Conservation (phyloP, 2,113 vertebrate species). For the Acrocephalus arundinaceus region DNA sequence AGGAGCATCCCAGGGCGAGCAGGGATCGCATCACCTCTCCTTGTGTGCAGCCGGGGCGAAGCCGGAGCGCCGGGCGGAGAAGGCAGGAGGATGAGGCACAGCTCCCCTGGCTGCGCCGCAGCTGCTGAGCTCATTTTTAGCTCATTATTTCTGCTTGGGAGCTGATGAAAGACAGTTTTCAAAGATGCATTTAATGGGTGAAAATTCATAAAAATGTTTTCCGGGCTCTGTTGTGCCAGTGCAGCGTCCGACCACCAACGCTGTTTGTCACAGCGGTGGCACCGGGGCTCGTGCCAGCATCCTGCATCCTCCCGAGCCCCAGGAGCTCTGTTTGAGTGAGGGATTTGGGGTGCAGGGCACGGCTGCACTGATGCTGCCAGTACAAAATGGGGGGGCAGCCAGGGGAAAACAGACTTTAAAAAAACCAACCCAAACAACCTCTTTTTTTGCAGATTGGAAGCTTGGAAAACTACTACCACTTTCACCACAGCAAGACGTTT, state of each 20-base stretch:
- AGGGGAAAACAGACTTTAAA: rapidly evolving
- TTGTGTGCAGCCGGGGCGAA: background rate
- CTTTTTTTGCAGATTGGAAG: slow-evolving; percentile 82
- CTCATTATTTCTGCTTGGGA: slow-evolving; percentile 42
- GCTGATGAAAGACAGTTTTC: slow-evolving; percentile 17
- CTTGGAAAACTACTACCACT: slow-evolving; percentile 90
- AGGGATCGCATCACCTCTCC: background rate
- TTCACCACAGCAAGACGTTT: slow-evolving; percentile 89
- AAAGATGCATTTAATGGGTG: slow-evolving; percentile 31
- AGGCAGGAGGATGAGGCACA: background rate
- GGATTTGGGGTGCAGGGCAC: background rate
- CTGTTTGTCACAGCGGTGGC: background rate
- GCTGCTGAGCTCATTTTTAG: slow-evolving; percentile 9
- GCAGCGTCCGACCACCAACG: background rate
- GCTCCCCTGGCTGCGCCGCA: background rate
- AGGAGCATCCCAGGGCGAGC: slow-evolving; percentile 23
- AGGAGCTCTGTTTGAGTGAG: background rate
- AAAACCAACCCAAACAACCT: background rate
- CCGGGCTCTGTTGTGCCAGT: background rate
- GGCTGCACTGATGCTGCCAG: background rate
- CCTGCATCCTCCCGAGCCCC: background rate
- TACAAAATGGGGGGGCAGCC: background rate
- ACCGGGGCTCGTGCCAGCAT: background rate
- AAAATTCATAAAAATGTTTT: slow-evolving; percentile 37
- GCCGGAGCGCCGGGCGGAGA: background rate